phyloP scores from a whole-genome alignment of 2,888 invertebrate species.

The Acrobasis consociella region DNA sequence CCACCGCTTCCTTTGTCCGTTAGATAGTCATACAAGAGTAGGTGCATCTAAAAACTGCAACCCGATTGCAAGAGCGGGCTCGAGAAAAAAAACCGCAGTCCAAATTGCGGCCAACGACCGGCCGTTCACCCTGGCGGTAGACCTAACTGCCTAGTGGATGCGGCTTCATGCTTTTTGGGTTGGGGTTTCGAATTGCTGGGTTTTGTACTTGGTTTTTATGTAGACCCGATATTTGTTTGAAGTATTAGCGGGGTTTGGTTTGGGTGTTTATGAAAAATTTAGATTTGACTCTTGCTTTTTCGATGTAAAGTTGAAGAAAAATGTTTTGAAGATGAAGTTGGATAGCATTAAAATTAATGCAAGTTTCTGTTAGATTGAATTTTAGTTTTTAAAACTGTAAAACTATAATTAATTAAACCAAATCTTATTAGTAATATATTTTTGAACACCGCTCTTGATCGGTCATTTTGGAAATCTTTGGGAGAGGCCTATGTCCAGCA shows the following conservation, averaged over 20 bases:
- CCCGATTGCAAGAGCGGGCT: constrained; percentile 65
- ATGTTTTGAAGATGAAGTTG: too few species aligned
- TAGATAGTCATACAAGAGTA: constrained; percentile 80
- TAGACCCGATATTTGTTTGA: not conserved
- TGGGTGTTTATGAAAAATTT: not conserved
- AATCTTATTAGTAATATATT: too few species aligned
- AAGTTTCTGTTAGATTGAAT: too few species aligned
- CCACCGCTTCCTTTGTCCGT: constrained; percentile 53
- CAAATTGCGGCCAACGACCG: constrained; percentile 77
- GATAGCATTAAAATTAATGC: too few species aligned
- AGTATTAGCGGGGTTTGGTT: not conserved
- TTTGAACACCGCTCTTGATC: too few species aligned
- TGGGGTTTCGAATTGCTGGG: not conserved
- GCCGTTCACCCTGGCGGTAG: constrained; percentile 59
- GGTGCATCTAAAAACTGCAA: constrained; percentile 82
- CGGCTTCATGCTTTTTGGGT: constrained; percentile 15
- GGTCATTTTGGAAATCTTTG: too few species aligned
- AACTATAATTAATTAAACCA: too few species aligned
- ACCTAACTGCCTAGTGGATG: constrained; percentile 48
- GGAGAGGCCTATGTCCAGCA: too few species aligned
- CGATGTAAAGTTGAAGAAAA: too few species aligned
- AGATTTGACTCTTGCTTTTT: too few species aligned
- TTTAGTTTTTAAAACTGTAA: too few species aligned
- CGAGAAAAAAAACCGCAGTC: constrained; percentile 63
- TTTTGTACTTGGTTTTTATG: constrained; percentile 11